Conservation (phyloP, 2,888 invertebrate genomes). For the Mycalesis mineus region DNA sequence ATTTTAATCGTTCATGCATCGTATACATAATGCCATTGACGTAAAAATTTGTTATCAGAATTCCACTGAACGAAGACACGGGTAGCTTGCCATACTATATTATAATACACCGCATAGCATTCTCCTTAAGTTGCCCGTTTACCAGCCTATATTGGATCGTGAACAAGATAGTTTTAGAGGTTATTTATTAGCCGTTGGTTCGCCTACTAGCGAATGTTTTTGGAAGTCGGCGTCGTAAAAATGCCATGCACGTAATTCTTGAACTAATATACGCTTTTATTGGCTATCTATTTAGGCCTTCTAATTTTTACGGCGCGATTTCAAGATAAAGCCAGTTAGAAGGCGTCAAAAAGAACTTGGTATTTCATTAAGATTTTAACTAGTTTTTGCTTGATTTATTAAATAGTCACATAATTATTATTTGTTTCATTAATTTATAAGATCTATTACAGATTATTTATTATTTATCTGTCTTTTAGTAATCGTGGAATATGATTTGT, state of each 20-base stretch:
- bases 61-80: too few relatives aligned
- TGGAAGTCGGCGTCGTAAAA: constrained; percentile 28
- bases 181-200: constrained; percentile 28
- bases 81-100: too few relatives aligned
- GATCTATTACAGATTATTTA: too few relatives aligned
- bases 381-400: too few relatives aligned
- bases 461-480: too few relatives aligned
- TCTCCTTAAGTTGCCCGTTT: constrained; percentile 27
- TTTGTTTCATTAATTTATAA: too few relatives aligned
- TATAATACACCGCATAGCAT: not conserved
- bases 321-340: constrained; percentile 16
- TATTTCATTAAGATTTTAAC: too few relatives aligned
- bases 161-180: constrained; percentile 27
- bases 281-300: constrained; percentile 18
- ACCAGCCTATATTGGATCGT: constrained; percentile 29
- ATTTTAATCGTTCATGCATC: too few relatives aligned
- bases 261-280: constrained; percentile 26
- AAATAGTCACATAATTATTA: too few relatives aligned
- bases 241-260: constrained; percentile 27
- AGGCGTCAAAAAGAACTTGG: constrained; percentile 11
- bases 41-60: not conserved
- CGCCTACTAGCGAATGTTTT: constrained; percentile 29
- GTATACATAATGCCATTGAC: too few relatives aligned
- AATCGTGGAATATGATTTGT: too few relatives aligned
- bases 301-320: constrained; percentile 25